Evolutionary conservation across 2,888 invertebrate genomes (phyloP), one percentile per base, ranked within the genome.

Genomic region (Adelognathus sp.): DNA sequence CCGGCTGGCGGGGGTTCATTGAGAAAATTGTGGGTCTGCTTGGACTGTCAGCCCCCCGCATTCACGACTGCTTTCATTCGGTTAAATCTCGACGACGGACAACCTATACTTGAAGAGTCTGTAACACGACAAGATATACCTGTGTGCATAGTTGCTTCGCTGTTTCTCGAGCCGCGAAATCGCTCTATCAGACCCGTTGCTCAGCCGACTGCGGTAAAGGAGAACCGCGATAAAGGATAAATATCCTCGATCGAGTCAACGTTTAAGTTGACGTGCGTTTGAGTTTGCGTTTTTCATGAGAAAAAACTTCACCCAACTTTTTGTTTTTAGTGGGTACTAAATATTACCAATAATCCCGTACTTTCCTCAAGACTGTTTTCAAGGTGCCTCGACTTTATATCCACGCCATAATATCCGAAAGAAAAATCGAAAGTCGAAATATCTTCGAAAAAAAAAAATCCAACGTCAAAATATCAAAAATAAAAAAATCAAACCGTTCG

Each of bases 21-120:
- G 89, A 90, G 90, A 89, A 90, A 90, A 90, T 90, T 90, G 90
- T 85, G 86, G 90, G 90, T 88, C 89, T 90, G 90, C 90, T 90
- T 90, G 88, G 87, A 89, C 90, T 90, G 90, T 90, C 90, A 90
- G 90, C 86, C 83, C 85, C 84, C 70, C 66, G 70, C 78, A 46
- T 70, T 74, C 74, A 41, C 85, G 87, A 90, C 88, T 89, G 89
- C 88, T 90, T 90, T 89, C 87, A 88, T 88, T 90, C 88, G 87
- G 86, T 90, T 86, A 85, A 85, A 77, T 76, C 82, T 82, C 85
- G 79, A 83, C 86, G 82, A 83, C 87, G 82, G 89, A 90, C 90
- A 90, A 89, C 87, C 89, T 90, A 88, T 90, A 90, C 89, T 90
- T 89, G 88, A 85, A 84, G 80, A 67, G 36, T 66, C 44, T 73